phyloP scores from a whole-genome alignment of 2,113 vertebrate species.

The Todiramphus chloris region DNA sequence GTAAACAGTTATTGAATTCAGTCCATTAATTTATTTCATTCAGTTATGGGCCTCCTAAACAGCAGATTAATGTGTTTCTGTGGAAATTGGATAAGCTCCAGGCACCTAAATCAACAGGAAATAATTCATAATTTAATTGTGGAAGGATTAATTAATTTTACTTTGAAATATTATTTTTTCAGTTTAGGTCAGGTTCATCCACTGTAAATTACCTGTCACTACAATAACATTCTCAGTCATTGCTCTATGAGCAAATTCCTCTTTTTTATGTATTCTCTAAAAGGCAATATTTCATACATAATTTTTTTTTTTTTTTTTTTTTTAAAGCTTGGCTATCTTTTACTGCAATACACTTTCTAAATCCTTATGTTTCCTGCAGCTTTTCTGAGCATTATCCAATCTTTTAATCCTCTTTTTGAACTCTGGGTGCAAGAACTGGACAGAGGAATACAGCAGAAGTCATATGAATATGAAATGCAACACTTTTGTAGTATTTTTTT shows the following conservation, averaged over 20 bases:
- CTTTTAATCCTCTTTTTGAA: background rate
- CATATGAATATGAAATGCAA: background rate
- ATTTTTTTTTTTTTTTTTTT: background rate
- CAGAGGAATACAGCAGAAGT: background rate
- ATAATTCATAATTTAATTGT: background rate
- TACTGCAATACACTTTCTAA: background rate
- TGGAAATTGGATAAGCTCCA: background rate
- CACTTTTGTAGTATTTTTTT: background rate
- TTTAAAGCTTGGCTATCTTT: background rate
- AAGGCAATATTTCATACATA: background rate
- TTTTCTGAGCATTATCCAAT: background rate
- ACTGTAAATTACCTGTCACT: background rate
- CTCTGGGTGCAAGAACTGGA: background rate
- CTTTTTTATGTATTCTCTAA: background rate
- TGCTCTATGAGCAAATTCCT: background rate
- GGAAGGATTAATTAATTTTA: background rate
- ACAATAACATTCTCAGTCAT: background rate
- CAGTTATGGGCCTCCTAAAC: background rate
- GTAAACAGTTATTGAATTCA: background rate
- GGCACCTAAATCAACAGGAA: background rate
- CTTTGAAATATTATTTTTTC: background rate
- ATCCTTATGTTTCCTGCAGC: background rate
- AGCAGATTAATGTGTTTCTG: background rate
- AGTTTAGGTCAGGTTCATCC: background rate
- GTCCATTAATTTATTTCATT: background rate